Evolutionary conservation across 2,113 vertebrate genomes (phyloP).

Genomic region (Mesoclemmys tuberculata): DNA sequence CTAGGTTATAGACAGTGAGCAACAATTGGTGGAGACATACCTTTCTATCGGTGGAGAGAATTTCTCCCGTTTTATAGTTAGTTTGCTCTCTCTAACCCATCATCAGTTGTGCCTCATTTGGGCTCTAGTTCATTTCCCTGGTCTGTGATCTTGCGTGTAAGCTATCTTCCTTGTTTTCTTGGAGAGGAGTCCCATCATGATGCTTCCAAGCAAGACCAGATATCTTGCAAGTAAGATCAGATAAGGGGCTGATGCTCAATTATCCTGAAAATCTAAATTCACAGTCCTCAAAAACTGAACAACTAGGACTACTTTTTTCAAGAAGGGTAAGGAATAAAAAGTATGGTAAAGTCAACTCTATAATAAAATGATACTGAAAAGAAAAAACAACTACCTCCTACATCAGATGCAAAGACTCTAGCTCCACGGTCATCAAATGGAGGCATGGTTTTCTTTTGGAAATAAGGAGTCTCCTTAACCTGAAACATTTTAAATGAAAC

Average conservation of each 20-base stretch:
- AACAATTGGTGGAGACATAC: neutral
- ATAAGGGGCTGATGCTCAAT: neutral
- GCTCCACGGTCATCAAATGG: constrained; percentile 88
- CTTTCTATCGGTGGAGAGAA: neutral
- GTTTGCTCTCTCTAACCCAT: neutral
- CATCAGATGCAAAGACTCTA: constrained; percentile 85
- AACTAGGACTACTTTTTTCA: neutral
- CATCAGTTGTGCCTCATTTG: neutral
- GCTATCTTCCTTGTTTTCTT: neutral
- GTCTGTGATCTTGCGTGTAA: neutral
- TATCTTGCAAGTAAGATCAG: neutral
- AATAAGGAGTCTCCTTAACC: constrained; percentile 94
- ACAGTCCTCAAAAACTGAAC: neutral
- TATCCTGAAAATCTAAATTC: neutral
- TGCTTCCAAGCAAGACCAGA: neutral
- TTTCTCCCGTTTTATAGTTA: neutral
- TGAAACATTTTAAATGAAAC: constrained; percentile 63
- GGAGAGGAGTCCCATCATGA: fast-evolving
- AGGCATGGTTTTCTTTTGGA: constrained; percentile 92
- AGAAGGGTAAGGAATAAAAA: neutral
- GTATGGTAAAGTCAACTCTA: neutral
- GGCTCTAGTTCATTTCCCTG: neutral
- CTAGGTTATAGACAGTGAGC: neutral
- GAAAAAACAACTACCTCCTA: constrained; percentile 75
- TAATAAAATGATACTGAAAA: neutral